Percentiles rank a stretch among this genome's conserved stretches.
These are phyloP conservation scores for Austrolebias charrua DNA, from an alignment of 2,797 vertebrate species.

Conservation along the genomic window DNA sequence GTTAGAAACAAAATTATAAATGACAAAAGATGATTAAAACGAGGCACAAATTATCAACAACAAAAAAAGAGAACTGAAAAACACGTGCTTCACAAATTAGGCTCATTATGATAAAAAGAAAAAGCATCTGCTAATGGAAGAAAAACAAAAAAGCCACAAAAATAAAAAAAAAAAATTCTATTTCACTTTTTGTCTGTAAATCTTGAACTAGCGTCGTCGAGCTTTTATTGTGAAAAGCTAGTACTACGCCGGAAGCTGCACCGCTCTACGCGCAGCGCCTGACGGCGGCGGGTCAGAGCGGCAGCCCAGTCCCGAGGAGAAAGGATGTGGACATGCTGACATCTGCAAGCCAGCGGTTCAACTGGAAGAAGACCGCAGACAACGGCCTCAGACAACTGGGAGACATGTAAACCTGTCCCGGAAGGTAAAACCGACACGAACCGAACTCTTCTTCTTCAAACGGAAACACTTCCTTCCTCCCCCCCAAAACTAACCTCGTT, in stretches of 20 bases:
- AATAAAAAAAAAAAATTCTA: no score
- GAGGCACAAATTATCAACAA: no score
- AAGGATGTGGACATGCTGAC: slow-evolving; percentile 72
- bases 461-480: not conserved
- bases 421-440: slow-evolving; percentile 47
- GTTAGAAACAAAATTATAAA: no score
- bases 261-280: accelerated
- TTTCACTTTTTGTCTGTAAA: no score
- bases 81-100: no score
- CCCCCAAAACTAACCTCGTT: not conserved
- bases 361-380: slow-evolving; percentile 35
- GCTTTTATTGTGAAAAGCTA: slow-evolving; percentile 51
- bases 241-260: slow-evolving; percentile 14
- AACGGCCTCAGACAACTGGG: slow-evolving; percentile 16
- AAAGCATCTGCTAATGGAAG: no score
- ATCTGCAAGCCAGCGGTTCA: slow-evolving; percentile 72
- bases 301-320: slow-evolving; percentile 45
- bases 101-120: no score
- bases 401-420: slow-evolving; percentile 60
- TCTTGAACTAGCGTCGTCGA: accelerated
- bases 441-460: not conserved
- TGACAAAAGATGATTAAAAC: no score
- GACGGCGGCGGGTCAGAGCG: not conserved
- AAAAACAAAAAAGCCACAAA: no score
- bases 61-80: no score